Evolutionary conservation across 1,140 invertebrate species (phyloP).

Genomic region (Chrysomallon squamiferum): DNA sequence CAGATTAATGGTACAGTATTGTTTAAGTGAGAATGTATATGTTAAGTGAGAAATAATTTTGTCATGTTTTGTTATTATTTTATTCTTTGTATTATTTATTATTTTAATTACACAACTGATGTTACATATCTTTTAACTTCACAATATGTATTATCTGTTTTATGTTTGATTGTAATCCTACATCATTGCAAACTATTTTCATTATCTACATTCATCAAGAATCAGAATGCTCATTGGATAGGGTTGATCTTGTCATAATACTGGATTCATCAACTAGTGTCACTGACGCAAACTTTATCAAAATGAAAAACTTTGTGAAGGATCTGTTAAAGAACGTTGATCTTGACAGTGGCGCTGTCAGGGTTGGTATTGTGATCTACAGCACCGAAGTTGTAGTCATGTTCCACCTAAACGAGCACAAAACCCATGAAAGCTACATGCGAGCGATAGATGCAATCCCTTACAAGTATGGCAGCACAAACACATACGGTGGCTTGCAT

Average conservation of each 20-base stretch:
- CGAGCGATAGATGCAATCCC: slow-evolving; percentile 33
- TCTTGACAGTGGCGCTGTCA: slow-evolving; percentile 41
- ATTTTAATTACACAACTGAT: no score
- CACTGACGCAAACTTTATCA: slow-evolving; percentile 26
- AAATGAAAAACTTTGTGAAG: slow-evolving; percentile 37
- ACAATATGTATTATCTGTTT: no score
- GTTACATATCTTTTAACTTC: no score
- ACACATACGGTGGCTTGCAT: slow-evolving; percentile 41
- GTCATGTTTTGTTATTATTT: no score
- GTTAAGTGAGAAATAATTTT: no score
- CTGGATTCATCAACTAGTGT: slow-evolving; percentile 47
- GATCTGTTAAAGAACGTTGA: slow-evolving; percentile 32
- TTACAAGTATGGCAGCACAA: slow-evolving; percentile 39
- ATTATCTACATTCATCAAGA: slow-evolving; percentile 15
- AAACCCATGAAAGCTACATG: slow-evolving; percentile 22
- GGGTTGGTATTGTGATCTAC: slow-evolving; percentile 44
- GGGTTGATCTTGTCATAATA: slow-evolving; percentile 49
- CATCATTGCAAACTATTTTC: no score
- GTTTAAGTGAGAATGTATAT: no score
- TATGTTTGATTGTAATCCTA: no score
- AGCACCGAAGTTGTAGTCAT: slow-evolving; percentile 29
- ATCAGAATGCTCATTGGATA: slow-evolving; percentile 20
- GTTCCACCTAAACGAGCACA: slow-evolving; percentile 38
- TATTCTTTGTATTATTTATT: no score
- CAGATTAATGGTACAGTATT: no score